A percentile compares a stretch with the other conserved stretches of the same genome.
These are phyloP conservation scores for Hexactinellida sp. DNA, from an alignment of 37 sponge, comb jelly and placozoan species.

Conservation along the genomic window DNA sequence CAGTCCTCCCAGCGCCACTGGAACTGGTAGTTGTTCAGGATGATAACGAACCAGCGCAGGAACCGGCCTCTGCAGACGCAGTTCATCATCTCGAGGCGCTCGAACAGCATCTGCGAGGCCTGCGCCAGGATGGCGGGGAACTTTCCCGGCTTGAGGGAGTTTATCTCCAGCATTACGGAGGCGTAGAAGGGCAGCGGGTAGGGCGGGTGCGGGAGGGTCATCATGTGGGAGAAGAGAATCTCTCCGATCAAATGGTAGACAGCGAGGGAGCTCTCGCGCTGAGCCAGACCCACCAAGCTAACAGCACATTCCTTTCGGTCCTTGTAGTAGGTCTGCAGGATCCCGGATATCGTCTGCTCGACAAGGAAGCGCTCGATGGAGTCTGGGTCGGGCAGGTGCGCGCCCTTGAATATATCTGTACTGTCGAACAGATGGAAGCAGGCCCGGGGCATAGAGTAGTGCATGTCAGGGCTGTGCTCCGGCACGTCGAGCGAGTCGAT, in stretches of 20 bases:
- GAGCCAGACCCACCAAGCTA: conserved; percentile 11
- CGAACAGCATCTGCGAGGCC: conserved; percentile 46
- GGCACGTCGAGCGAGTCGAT: conserved; percentile 54
- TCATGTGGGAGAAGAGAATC: conserved; percentile 29
- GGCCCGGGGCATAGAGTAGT: conserved; percentile 65
- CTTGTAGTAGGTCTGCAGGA: conserved; percentile 33
- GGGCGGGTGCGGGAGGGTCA: neutral
- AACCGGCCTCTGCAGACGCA: conserved; percentile 49
- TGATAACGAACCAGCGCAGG: conserved; percentile 70
- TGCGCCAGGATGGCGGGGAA: conserved; percentile 34
- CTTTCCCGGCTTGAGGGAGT: neutral
- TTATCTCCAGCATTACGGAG: neutral
- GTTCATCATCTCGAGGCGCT: conserved; percentile 73
- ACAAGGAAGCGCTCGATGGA: conserved; percentile 71
- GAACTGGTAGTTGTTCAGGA: conserved; percentile 82
- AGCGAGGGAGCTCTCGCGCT: conserved; percentile 24
- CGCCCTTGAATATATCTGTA: conserved; percentile 34
- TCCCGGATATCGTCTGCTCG: conserved; percentile 44
- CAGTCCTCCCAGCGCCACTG: conserved; percentile 78
- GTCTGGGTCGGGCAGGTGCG: conserved; percentile 43
- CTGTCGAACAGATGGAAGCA: conserved; percentile 56
- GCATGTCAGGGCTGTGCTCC: conserved; percentile 43
- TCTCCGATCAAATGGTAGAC: conserved; percentile 20
- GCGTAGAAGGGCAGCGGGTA: conserved; percentile 9
- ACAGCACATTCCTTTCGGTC: conserved; percentile 46